phyloP scores from a whole-genome alignment of 2,113 vertebrate species.

The Oncorhynchus nerka region DNA sequence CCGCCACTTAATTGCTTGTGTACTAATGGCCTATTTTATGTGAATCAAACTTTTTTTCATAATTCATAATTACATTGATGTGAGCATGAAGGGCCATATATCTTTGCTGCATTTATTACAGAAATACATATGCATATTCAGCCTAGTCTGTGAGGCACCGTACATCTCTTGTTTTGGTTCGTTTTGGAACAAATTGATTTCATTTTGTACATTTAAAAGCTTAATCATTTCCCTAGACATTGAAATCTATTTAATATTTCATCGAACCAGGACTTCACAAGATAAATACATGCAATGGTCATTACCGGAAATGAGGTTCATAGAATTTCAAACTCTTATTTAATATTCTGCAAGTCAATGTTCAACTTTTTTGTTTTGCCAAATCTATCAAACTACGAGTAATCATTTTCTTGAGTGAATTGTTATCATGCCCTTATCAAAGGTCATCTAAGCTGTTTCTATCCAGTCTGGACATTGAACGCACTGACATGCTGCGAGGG shows the following conservation, averaged over 20 bases:
- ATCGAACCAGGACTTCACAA: conserved; percentile 44
- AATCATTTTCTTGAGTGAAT: conserved; percentile 22
- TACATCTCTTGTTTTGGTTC: conserved; percentile 48
- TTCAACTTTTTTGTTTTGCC: conserved; percentile 18
- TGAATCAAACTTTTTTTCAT: conserved; percentile 71
- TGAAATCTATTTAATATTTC: conserved; percentile 38
- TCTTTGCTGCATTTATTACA: conserved; percentile 58
- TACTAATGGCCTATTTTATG: conserved; percentile 78
- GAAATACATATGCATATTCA: conserved; percentile 36
- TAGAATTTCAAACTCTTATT: no score
- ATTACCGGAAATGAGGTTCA: no score
- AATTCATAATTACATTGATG: conserved; percentile 74
- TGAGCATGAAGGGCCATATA: conserved; percentile 48
- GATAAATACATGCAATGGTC: conserved; percentile 24
- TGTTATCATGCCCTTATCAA: conserved; percentile 54
- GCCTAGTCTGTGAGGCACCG: conserved; percentile 41
- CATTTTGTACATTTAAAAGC: conserved; percentile 50
- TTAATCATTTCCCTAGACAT: conserved; percentile 40
- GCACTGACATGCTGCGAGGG: not conserved
- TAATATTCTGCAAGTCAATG: no score
- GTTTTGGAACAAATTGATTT: conserved; percentile 43
- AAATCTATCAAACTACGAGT: conserved; percentile 38
- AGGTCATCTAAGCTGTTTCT: conserved; percentile 63
- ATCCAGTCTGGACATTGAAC: conserved; percentile 36
- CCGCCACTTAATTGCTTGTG: conserved; percentile 77